phyloP scores from a whole-genome alignment of 2,888 invertebrate genomes.

The Auanema sp. region DNA sequence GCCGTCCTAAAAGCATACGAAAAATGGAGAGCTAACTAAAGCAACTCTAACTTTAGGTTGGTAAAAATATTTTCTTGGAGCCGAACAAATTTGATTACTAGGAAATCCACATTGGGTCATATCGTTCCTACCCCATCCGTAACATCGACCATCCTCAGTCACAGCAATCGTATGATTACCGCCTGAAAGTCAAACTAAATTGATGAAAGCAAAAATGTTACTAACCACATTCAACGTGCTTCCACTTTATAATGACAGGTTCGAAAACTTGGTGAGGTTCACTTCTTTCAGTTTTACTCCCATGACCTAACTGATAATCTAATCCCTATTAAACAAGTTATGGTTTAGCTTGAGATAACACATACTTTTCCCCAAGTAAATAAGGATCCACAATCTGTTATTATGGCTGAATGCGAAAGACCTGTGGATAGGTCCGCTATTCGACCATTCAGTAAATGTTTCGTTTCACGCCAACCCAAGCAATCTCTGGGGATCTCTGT shows the following conservation, averaged over 20 bases:
- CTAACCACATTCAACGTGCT: slow-evolving; percentile 46
- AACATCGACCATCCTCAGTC: slow-evolving; percentile 41
- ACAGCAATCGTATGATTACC: slow-evolving; percentile 51
- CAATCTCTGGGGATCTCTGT: slow-evolving; percentile 43
- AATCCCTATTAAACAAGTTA: slow-evolving; percentile 25
- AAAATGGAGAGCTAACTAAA: neutral
- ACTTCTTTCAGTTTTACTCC: slow-evolving; percentile 47
- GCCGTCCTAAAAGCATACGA: slow-evolving; percentile 19
- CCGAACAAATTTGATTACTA: slow-evolving; percentile 7
- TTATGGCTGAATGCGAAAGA: slow-evolving; percentile 51
- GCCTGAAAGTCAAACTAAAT: slow-evolving; percentile 31
- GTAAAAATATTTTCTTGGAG: slow-evolving; percentile 32
- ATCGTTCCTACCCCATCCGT: slow-evolving; percentile 58
- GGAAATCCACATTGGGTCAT: slow-evolving; percentile 44
- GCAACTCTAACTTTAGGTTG: slow-evolving; percentile 32
- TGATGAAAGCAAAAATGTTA: slow-evolving; percentile 1
- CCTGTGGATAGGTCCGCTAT: slow-evolving; percentile 44
- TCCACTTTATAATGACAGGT: slow-evolving; percentile 47
- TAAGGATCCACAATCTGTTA: slow-evolving; percentile 48
- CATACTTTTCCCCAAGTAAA: slow-evolving; percentile 57
- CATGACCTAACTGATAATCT: slow-evolving; percentile 57
- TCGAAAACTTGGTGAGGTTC: slow-evolving; percentile 49
- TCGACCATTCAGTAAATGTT: slow-evolving; percentile 35
- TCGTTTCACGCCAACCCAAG: slow-evolving; percentile 36
- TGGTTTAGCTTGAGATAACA: neutral